These are phyloP conservation scores for Eristalis arbustorum DNA, from an alignment of 2,888 invertebrate genomes.

Conservation along the genomic window DNA sequence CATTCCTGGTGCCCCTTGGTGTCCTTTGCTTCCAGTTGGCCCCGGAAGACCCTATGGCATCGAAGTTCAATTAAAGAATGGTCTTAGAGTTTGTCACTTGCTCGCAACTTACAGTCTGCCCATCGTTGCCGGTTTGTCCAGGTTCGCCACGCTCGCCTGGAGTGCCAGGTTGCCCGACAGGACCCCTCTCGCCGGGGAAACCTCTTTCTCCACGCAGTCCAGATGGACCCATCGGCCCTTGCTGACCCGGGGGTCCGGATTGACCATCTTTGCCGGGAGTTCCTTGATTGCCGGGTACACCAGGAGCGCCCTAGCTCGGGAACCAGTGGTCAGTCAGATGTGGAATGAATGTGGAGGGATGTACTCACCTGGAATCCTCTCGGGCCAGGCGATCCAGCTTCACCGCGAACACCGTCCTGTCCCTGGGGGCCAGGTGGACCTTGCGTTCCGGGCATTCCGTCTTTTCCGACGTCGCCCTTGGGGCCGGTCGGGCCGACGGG, in stretches of 20 bases:
- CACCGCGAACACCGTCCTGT: constrained; percentile 88
- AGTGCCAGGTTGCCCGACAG: constrained; percentile 83
- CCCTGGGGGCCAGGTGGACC: constrained; percentile 88
- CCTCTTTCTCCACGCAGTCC: constrained; percentile 86
- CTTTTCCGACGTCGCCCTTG: constrained; percentile 89
- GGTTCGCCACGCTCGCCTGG: constrained; percentile 81
- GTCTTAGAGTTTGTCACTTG: background rate
- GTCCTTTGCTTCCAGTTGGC: constrained; percentile 87
- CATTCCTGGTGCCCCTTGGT: constrained; percentile 88
- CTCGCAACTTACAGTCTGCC: constrained; percentile 82
- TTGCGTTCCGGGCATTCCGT: constrained; percentile 87
- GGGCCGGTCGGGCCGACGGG: constrained; percentile 88
- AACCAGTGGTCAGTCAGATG: background rate
- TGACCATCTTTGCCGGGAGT: constrained; percentile 91
- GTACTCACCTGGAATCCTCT: constrained; percentile 87
- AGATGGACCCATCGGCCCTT: constrained; percentile 83
- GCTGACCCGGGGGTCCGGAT: constrained; percentile 85
- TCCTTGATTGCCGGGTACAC: constrained; percentile 87
- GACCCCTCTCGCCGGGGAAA: constrained; percentile 88
- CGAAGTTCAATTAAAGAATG: background rate
- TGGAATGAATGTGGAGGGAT: background rate
- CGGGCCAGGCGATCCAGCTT: constrained; percentile 88
- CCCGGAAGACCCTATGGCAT: constrained; percentile 82
- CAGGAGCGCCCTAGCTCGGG: constrained; percentile 85
- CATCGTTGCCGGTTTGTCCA: constrained; percentile 82